Evolutionary conservation across 2,113 vertebrate genomes (phyloP).

Genomic region (Holacanthus passer): DNA sequence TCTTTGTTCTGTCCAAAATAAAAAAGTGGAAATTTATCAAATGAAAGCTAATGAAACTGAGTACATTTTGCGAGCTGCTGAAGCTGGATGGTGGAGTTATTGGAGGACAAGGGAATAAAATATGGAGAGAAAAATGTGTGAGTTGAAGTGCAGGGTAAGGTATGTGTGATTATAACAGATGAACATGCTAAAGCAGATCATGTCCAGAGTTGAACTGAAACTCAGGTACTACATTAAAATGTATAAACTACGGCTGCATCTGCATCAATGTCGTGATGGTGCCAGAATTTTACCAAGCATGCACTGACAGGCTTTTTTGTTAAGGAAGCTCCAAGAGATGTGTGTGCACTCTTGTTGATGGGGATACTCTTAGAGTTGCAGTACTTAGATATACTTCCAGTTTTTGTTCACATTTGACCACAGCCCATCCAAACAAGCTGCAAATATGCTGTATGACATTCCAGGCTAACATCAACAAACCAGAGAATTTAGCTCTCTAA

Average conservation of each 20-base stretch:
- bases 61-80: constrained; percentile 10
- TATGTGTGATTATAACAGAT: background rate
- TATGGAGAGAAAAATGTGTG: background rate
- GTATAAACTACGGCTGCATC: background rate
- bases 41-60: constrained; percentile 33
- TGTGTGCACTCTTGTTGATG: background rate
- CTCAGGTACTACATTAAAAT: background rate
- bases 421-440: constrained; percentile 6
- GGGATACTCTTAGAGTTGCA: background rate
- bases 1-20: background rate
- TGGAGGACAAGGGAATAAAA: constrained; percentile 22
- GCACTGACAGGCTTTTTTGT: background rate
- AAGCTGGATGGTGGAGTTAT: constrained; percentile 20
- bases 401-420: constrained; percentile 14
- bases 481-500: background rate
- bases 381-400: background rate
- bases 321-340: constrained; percentile 3
- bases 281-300: background rate
- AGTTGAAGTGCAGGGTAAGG: background rate
- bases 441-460: background rate
- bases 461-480: constrained; percentile 8
- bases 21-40: constrained; percentile 42
- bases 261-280: background rate
- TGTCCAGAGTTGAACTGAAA: background rate
- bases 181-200: constrained; percentile 2